Evolutionary conservation across 2,797 vertebrate genomes (phyloP).

Genomic region (Mormyrops attenuatus): DNA sequence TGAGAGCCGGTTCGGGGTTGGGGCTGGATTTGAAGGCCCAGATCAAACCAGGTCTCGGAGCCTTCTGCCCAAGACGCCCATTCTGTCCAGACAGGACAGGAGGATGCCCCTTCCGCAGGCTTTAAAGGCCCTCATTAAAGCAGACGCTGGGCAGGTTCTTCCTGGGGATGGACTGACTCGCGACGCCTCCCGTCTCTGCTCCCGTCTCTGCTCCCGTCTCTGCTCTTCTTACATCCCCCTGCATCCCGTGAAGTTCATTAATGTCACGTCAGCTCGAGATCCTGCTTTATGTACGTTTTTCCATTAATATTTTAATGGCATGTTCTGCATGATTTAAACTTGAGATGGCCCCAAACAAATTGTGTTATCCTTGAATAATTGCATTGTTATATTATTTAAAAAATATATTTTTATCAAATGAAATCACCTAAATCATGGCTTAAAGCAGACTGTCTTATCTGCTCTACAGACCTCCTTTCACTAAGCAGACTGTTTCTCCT

Average conservation of each 20-base stretch:
- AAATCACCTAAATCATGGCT: constrained; percentile 18
- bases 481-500: background rate
- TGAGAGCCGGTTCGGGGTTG: constrained; percentile 24
- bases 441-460: constrained; percentile 15
- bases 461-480: background rate
- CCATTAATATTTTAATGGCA: constrained; percentile 33
- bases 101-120: background rate
- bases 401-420: constrained; percentile 19
- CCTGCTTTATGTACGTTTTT: constrained; percentile 16
- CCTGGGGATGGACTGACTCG: background rate
- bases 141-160: background rate
- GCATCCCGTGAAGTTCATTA: constrained; percentile 17
- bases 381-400: constrained; percentile 6
- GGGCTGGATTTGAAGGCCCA: constrained; percentile 25
- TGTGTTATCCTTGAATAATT: constrained; percentile 27
- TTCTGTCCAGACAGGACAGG: constrained; percentile 23
- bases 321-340: constrained; percentile 28
- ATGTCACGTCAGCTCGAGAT: constrained; percentile 8
- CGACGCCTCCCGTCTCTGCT: background rate
- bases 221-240: background rate
- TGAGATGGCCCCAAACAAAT: constrained; percentile 31
- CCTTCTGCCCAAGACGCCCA: constrained; percentile 16
- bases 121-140: constrained; percentile 13
- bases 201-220: too few relatives aligned
- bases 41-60: constrained; percentile 31